Conservation (phyloP, 53 echinoderm and acorn worm species). For the Glandiceps talaboti region DNA sequence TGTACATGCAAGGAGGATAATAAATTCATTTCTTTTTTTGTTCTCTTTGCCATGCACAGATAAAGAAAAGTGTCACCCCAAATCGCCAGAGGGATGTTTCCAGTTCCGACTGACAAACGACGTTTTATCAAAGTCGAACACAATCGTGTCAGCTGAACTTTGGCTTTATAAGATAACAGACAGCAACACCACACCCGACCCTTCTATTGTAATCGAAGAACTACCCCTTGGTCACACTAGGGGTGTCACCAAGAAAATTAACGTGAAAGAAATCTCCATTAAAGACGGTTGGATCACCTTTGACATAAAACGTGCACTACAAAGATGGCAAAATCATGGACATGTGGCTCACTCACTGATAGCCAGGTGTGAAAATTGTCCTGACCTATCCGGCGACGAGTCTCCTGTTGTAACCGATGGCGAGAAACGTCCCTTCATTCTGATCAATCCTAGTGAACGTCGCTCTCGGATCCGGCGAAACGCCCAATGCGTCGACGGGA, state of each 20-base stretch:
- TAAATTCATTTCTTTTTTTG: too few relatives aligned
- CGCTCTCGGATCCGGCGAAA: constrained; percentile 12
- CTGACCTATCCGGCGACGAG: background rate
- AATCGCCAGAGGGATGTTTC: background rate
- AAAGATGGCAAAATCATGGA: constrained; percentile 32
- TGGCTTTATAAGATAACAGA: constrained; percentile 25
- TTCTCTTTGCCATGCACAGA: background rate
- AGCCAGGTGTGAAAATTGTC: constrained; percentile 13
- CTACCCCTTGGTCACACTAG: background rate
- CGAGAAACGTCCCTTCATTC: constrained; percentile 25
- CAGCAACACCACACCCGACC: constrained; percentile 3
- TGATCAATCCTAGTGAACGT: constrained; percentile 15
- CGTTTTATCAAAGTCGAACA: background rate
- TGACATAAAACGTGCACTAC: constrained; percentile 28
- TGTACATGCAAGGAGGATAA: too few relatives aligned
- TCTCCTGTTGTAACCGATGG: constrained; percentile 10
- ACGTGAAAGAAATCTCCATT: constrained; percentile 2
- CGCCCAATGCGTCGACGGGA: constrained; percentile 18
- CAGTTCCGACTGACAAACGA: background rate
- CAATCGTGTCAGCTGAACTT: constrained; percentile 9
- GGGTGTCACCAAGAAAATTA: background rate
- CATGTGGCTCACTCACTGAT: constrained; percentile 20
- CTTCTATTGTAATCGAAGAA: constrained; percentile 4
- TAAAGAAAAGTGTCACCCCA: background rate
- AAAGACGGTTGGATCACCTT: constrained; percentile 31